Evolutionary conservation across 2,113 vertebrate genomes (phyloP), one percentile per base, ranked within the genome.

Genomic region (Callithrix jacchus): DNA sequence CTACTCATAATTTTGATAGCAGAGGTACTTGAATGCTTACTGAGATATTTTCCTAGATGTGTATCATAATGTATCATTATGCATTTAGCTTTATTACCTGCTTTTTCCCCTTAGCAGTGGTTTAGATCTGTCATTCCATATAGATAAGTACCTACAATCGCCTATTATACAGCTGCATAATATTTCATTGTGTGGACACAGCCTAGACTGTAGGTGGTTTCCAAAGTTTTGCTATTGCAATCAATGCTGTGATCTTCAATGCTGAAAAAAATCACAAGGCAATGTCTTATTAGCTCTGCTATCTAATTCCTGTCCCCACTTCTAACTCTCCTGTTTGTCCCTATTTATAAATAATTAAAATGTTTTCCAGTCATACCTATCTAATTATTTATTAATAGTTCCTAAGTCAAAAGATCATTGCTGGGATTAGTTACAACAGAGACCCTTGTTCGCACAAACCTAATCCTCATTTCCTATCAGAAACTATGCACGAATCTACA

Each of bases 301-400:
- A n/a, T 94, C 92, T 98, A 92, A 94, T 92, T 96, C 52, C 47
- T 68, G 71, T 89, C 40, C 85, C 64, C 37, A 47, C 84, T 97
- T 76, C 1, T 86, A 83, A 97, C 71, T 91, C 92, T n/a, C 85
- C 94, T 98, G 37, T 61, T 89, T 79, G 64, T 94, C 66, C 80
- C 16, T 93, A 95, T 92, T 92, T 95, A 85, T 96, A 98, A 98
- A 98, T 97, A 98, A 98, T 94, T 96, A 95, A 95, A 97, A 89
- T 49, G 81, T 95, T 98, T 98, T 98, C 94, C 97, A 97, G 61
- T 98, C 98, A 98, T 98, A 93, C 91, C 89, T 83, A 89, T 88
- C 92, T 97, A 97, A 98, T 98, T 98, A 98, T 80, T 92, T 96
- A 96, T 96, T 98, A 98, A 98, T 98, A 92, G 84, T 97, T 98